phyloP scores from a whole-genome alignment of 2,797 vertebrate genomes.

The Labroides dimidiatus region DNA sequence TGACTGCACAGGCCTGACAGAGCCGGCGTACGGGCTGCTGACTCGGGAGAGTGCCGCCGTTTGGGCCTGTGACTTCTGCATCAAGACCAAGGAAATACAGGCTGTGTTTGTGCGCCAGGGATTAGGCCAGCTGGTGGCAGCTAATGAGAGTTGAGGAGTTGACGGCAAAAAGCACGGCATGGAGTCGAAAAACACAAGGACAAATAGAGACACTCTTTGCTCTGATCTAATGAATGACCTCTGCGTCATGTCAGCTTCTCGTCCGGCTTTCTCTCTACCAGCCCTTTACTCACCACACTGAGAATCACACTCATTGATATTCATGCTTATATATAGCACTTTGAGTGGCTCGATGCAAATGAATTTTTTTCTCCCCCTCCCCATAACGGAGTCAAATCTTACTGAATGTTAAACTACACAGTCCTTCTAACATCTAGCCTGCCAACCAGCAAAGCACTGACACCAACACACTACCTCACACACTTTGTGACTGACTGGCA shows the following conservation, averaged over 20 bases:
- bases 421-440: constrained; percentile 71
- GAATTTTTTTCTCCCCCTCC: constrained; percentile 4
- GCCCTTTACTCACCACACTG: constrained; percentile 75
- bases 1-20: constrained; percentile 96
- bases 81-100: constrained; percentile 99
- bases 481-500: constrained; percentile 75
- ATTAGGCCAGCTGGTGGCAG: constrained; percentile 95
- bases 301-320: constrained; percentile 67
- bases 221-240: constrained; percentile 58
- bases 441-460: constrained; percentile 87
- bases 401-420: constrained; percentile 77
- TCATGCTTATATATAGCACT: constrained; percentile 77
- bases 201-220: constrained; percentile 55
- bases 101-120: constrained; percentile 95
- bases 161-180: constrained; percentile 17
- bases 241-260: constrained; percentile 61
- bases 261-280: constrained; percentile 63
- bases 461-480: constrained; percentile 88
- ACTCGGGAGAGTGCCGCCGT: constrained; percentile 95
- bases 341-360: constrained; percentile 74
- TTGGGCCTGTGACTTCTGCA: constrained; percentile 98
- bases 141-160: constrained; percentile 91
- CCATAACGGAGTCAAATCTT: constrained; percentile 62
- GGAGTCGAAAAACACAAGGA: constrained; percentile 35
- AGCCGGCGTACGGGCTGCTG: constrained; percentile 95